A percentile compares a stretch with the other conserved stretches of the same genome.
These are phyloP conservation scores for Watersipora subatra DNA, from an alignment of 1,140 invertebrate genomes.

Conservation along the genomic window DNA sequence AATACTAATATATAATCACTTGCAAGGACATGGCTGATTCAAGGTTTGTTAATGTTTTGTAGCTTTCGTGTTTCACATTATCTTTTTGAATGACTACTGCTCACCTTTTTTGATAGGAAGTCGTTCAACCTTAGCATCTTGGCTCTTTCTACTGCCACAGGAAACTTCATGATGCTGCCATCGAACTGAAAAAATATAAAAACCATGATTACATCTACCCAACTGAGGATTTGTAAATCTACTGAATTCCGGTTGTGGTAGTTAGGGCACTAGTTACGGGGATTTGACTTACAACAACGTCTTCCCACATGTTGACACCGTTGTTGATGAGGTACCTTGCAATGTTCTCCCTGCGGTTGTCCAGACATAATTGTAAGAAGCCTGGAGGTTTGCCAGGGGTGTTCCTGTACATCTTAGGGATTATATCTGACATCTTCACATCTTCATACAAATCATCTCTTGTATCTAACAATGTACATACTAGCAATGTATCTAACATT, in stretches of 20 bases:
- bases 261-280: neutral
- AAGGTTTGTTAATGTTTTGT: too few relatives aligned
- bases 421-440: neutral
- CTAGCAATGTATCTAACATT: too few relatives aligned
- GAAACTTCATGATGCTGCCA: neutral
- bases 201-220: neutral
- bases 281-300: neutral
- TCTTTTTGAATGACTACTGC: too few relatives aligned
- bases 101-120: neutral
- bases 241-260: neutral
- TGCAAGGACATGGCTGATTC: too few relatives aligned
- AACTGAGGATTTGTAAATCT: neutral
- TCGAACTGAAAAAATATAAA: neutral
- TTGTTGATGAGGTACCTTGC: neutral
- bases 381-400: neutral
- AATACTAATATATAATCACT: too few relatives aligned
- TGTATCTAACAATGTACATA: conserved; percentile 1
- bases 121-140: neutral
- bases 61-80: too few relatives aligned
- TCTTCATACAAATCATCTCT: conserved; percentile 1
- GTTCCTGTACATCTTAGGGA: neutral
- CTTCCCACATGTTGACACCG: neutral
- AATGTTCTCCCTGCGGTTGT: neutral
- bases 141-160: neutral
- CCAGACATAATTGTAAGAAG: neutral